Conservation (phyloP, 1,140 invertebrate genomes). For the Steinernema khuongi region DNA sequence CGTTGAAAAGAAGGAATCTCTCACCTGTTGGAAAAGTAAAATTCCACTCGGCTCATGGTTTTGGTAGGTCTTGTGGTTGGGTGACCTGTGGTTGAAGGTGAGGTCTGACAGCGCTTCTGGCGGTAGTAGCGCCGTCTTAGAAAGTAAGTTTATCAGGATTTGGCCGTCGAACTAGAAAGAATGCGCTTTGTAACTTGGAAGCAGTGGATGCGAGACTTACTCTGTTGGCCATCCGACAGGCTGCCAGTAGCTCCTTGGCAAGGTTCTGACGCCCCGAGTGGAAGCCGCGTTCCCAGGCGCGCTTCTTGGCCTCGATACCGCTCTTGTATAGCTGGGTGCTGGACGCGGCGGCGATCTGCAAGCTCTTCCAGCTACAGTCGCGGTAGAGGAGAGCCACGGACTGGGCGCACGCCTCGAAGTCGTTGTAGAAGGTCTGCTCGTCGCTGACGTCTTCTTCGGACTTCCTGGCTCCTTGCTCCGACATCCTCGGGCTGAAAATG, state of each 20-base stretch:
- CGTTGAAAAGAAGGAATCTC: no score
- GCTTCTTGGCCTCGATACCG: background rate
- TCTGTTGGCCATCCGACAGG: background rate
- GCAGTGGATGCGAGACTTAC: background rate
- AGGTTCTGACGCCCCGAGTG: background rate
- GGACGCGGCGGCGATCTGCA: background rate
- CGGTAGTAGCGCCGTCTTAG: background rate
- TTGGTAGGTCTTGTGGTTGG: background rate
- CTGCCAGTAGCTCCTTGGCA: background rate
- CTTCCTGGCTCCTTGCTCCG: background rate
- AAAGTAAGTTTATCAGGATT: background rate
- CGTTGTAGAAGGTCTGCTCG: slow-evolving; percentile 7
- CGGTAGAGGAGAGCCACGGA: slow-evolving; percentile 4
- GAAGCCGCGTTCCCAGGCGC: background rate
- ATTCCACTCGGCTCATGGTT: background rate
- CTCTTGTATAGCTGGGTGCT: slow-evolving; percentile 18
- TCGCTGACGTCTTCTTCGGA: background rate
- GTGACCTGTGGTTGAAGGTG: background rate
- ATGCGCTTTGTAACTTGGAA: background rate
- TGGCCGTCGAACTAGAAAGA: background rate
- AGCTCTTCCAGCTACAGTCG: background rate
- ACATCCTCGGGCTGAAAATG: background rate
- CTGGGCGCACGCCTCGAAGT: slow-evolving; percentile 13
- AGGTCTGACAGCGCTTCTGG: slow-evolving; percentile 3
- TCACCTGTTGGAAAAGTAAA: background rate